Base-by-base conservation (phyloP, 2,888 invertebrate species). In the Cloeon dipterum region DNA sequence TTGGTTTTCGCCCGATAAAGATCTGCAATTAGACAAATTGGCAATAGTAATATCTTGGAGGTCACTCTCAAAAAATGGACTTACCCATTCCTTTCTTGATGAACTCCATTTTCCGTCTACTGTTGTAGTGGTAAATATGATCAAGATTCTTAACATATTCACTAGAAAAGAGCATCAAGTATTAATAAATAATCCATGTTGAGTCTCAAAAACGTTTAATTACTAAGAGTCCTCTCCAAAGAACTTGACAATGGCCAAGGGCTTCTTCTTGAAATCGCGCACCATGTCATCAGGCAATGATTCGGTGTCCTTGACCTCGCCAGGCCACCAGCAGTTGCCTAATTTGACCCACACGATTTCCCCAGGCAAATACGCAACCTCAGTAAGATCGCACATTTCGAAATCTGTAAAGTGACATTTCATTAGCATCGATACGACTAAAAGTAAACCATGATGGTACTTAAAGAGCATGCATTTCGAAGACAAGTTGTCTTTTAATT, bases 311-410 rank as follows among this genome's bases (percentile, higher is more conserved):
- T 68, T 65, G 41, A 83, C 78, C 54, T 76, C 74, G 10, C 78
- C 82, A 19, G 85, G 83, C 85, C 85, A 85, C 81, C 82, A 85
- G 49, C 69, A 71, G 26, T 69, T 64, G 26, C 77, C 74, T 42
- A 82, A 57, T 56, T 82, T 83, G 16, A 82, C 79, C 83, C 83
- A 85, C 43, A 83, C 83, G 48, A 82, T 63, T 49, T 83, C 79
- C 37, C 77, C 77, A 47, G 74, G 71, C 47, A 64, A 60, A 58
- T 74, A 77, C 50, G 54, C 59, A 46, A 67, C 63, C 59, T 68
- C 65, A 48, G 67, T 67, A 59, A 72, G 70, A 49, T 74, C 74
- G 60, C 71, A 70, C 75, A 75, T 75, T 36, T 23, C 39, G 17
- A 18, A 26, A 20, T 10, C 21, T 17, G 13, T n/a, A 34, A 34